phyloP scores from a whole-genome alignment of 64 coral and sea anemone species.

The Stichodactyla helianthus region DNA sequence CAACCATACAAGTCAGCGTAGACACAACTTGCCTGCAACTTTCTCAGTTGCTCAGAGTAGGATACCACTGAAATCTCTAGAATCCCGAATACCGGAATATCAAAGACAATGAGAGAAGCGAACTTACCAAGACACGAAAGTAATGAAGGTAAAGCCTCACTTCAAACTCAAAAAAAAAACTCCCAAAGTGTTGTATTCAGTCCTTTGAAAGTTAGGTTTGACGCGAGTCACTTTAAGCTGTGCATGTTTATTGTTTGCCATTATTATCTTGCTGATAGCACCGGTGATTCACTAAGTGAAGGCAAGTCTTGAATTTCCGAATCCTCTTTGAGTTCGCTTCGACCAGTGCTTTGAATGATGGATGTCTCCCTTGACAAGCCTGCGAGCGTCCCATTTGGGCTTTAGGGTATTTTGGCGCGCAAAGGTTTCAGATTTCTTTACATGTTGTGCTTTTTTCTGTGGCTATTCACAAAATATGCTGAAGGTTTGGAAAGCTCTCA shows the following conservation, averaged over 20 bases:
- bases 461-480: neutral
- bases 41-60: neutral
- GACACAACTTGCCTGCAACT: neutral
- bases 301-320: slow-evolving; percentile 18
- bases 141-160: neutral
- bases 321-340: slow-evolving; percentile 13
- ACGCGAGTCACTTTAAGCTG: slow-evolving; percentile 3
- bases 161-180: neutral
- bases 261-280: slow-evolving; percentile 16
- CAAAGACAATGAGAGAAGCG: neutral
- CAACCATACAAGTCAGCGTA: neutral
- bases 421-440: neutral
- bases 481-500: neutral
- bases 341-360: neutral
- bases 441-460: neutral
- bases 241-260: neutral
- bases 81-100: neutral
- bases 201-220: neutral
- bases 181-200: neutral
- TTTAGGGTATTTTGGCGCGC: neutral
- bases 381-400: neutral
- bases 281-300: slow-evolving; percentile 23
- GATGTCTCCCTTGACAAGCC: slow-evolving; percentile 5
- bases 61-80: neutral
- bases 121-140: neutral